Evolutionary conservation across 2,797 vertebrate genomes (phyloP), one percentile per base, ranked within the genome.

Genomic region (Acanthurus lineatus): DNA sequence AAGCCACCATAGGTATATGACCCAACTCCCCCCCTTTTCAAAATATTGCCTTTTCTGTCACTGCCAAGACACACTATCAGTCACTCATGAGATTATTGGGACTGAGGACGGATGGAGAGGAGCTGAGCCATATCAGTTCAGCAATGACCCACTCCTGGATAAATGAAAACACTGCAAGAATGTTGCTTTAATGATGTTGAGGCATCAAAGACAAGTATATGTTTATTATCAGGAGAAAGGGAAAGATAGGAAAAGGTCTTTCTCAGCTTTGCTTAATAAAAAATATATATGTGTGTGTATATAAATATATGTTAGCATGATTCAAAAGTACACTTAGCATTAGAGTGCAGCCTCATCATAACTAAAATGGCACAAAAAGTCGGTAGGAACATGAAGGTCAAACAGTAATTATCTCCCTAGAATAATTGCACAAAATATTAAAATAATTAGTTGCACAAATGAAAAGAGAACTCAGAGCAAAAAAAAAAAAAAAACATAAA

Each of bases 31-130:
- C 81, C 68, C 87, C 69, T 16, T 52, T 22, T 85, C 75, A 87
- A 90, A 93, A 94, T 90, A 92, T 94, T 89, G 86, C 89, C 77
- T 89, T 87, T 91, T 87, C 91, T 83, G 89, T 89, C 87, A 87
- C 73, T 82, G 93, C 92, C 92, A 92, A 94, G 82, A 93, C 88
- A 86, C 86, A 90, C 92, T 87, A 91, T 89, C 88, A 78, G 84
- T 86, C 89, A 86, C 86, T 79, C 59, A 48, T 35, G 74, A 86
- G 64, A 83, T 90, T 85, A 84, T 51, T 81, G 73, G 63, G 62
- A 42, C 78, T 73, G 79, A 87, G 77, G 83, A 86, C 67, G 68
- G 78, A 86, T 48, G 71, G 61, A 77, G 71, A 94, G 92, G 90
- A 91, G 95, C 94, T 16, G 77, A 67, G 52, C 28, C 16, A 1